Evolutionary conservation across 2,888 invertebrate species (phyloP), one percentile per base, ranked within the genome.

Genomic region (Palloptera scutellata): DNA sequence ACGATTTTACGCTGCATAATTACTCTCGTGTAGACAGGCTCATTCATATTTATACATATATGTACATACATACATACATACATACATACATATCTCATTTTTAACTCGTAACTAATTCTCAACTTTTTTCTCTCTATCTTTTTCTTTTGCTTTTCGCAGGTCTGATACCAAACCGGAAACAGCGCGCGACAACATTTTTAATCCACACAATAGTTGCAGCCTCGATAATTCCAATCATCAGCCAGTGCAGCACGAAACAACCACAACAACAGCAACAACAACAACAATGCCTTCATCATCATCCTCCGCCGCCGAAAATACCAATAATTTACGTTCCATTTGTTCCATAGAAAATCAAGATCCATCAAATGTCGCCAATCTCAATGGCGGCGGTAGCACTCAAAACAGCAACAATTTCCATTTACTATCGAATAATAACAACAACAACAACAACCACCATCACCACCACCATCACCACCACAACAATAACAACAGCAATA

Each of bases 181-280:
- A 71, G 81, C 83, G 67, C 81, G 80, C 76, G 84, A 85, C 74
- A 84, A 83, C 72, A 80, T 84, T 68, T 85, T 83, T 70, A 82
- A 81, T 75, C 78, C 83, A 53, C 81, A 81, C 71, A 79, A 74
- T 61, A 77, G 73, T 67, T 78, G 77, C 61, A 72, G 70, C 66
- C 71, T 75, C 66, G 76, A 77, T 72, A 79, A 76, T 77, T 72
- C 75, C 62, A 73, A 72, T 70, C 73, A 73, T 70, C 81, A 79
- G 68, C 78, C 79, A 69, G 74, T 75, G 71, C 48, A 48, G 12
- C 58, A 62, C 30, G 6, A 30, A 30, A 30, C 30, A 30, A 30
- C 30, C 2, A n/a, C n/a, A 30, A 64, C 64, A 57, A 48, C 45
- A 30, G 41, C 17, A n/a, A 41, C 40, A 17, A 52, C 61, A 40